These are phyloP conservation scores for Heliocidaris erythrogramma DNA, from an alignment of 35 echinoderm and acorn worm species.

Conservation along the genomic window DNA sequence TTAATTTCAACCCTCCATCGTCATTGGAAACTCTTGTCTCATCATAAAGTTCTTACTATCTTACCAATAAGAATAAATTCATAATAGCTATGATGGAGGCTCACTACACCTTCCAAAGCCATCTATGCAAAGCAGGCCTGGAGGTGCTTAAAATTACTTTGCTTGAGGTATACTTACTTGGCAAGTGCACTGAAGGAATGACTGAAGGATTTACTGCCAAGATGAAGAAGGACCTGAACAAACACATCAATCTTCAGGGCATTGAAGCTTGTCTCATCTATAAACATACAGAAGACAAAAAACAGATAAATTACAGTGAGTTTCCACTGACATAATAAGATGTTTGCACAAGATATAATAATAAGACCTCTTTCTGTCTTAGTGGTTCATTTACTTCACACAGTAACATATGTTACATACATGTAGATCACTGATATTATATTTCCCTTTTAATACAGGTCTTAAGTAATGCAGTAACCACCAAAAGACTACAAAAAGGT, in stretches of 20 bases:
- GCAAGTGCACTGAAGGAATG: conserved; percentile 99
- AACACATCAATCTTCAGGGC: conserved; percentile 96
- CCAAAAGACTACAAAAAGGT: no score
- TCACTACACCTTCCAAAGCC: neutral
- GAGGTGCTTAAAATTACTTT: neutral
- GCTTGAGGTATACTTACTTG: conserved; percentile 81
- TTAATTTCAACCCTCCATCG: no score
- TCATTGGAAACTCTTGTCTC: no score
- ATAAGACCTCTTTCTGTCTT: no score
- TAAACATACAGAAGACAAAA: neutral
- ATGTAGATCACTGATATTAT: no score
- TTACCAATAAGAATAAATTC: neutral
- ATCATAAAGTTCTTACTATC: neutral
- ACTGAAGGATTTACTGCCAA: conserved; percentile 96
- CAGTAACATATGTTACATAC: no score
- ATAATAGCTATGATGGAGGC: neutral
- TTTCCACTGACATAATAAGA: no score
- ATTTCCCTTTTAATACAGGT: no score
- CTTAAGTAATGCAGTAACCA: no score
- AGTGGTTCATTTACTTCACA: no score
- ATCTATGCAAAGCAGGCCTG: neutral
- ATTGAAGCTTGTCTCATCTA: conserved; percentile 79
- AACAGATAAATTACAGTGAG: neutral
- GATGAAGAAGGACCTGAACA: conserved; percentile 79
- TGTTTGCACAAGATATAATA: no score